Evolutionary conservation across 2,797 vertebrate genomes (phyloP), one percentile per base, ranked within the genome.

Genomic region (Danio tinwini): DNA sequence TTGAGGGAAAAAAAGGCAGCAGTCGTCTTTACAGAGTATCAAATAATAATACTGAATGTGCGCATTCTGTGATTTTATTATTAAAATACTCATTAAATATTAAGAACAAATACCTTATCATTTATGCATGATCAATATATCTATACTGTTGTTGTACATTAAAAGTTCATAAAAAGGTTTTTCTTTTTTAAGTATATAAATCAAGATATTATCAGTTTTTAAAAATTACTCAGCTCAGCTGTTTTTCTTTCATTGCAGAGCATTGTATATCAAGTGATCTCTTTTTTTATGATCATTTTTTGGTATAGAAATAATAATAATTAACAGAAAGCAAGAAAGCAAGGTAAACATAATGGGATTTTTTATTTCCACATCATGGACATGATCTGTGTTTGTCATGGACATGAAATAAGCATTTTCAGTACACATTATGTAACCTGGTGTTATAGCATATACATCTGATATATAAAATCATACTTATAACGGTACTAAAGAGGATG

Each of bases 321-420:
- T 13, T 68, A 29, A 40, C 44, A 5, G 19, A 84, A 55, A 16
- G 64, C 16, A 29, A 65, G n/a, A 65, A 65, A 56, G 74, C 21
- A 65, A 52, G 69, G 50, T 29, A 40, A 42, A 58, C 53, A 53
- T 49, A 52, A 14, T 73, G 29, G 39, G 74, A 58, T 21, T 53
- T 58, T 49, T 86, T 82, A 80, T 85, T 83, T 83, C 58, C n/a
- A 78, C 65, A 84, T 69, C 67, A 81, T 84, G 81, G 84, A 87
- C 78, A 83, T 83, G 67, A 70, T 39, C 16, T 70, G 50, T 52
- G 9, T 50, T 77, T 73, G 49, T 71, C 71, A 81, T 76, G 42
- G 86, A 87, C 88, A 88, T 56, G 76, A 81, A 85, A 83, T 83
- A 82, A 85, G 89, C 88, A 89, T 87, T 84, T 82, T 74, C 65